phyloP scores from a whole-genome alignment of 1,140 invertebrate species.

The Eumeta japonica region DNA sequence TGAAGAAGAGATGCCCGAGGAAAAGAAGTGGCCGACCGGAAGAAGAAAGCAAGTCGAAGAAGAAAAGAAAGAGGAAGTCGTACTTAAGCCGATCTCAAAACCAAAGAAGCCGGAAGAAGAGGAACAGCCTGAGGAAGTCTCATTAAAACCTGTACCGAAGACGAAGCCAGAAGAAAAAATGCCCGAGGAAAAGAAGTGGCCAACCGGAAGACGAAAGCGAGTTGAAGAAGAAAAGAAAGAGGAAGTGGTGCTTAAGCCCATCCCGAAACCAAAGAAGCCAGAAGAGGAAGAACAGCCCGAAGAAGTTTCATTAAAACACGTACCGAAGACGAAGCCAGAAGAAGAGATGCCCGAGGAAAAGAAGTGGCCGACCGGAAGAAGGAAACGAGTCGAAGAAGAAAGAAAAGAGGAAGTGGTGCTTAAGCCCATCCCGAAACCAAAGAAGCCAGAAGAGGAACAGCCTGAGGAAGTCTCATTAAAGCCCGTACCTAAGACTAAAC shows the following conservation, averaged over 20 bases:
- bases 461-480: slow-evolving; percentile 10
- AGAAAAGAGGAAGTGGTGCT: slow-evolving; percentile 56
- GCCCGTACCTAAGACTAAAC: slow-evolving; percentile 9
- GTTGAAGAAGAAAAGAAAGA: slow-evolving; percentile 43
- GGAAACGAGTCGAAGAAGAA: slow-evolving; percentile 32
- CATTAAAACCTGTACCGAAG: slow-evolving; percentile 15
- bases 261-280: slow-evolving; percentile 15
- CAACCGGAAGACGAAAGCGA: slow-evolving; percentile 37
- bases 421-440: slow-evolving; percentile 27
- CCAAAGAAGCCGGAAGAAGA: slow-evolving; percentile 6
- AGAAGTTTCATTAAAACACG: slow-evolving; percentile 11
- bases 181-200: slow-evolving; percentile 43
- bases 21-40: slow-evolving; percentile 1
- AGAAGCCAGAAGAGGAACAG: slow-evolving; percentile 31
- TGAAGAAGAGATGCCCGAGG: slow-evolving; percentile 8
- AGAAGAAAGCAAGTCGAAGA: slow-evolving; percentile 7
- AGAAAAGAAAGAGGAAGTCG: slow-evolving; percentile 2
- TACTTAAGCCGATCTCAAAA: slow-evolving; percentile 24
- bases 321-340: slow-evolving; percentile 16
- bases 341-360: slow-evolving; percentile 17
- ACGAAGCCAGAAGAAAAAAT: slow-evolving; percentile 31
- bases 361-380: slow-evolving; percentile 28
- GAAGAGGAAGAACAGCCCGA: slow-evolving; percentile 15
- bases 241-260: slow-evolving; percentile 19
- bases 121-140: slow-evolving; percentile 12